Conservation (phyloP, 2,888 invertebrate species). For the Acleris sparsana region DNA sequence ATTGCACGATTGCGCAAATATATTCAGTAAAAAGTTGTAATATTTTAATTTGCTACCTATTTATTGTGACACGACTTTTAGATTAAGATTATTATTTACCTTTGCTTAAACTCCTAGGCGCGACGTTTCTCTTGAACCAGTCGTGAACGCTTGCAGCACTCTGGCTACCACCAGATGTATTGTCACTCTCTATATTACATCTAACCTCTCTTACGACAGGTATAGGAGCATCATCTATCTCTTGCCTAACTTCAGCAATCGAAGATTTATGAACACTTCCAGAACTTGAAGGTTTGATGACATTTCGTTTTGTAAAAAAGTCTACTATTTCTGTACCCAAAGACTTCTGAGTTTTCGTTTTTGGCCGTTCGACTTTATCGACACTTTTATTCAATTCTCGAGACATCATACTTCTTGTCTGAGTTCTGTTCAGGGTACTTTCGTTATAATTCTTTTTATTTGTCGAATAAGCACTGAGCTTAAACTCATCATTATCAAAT, state of each 20-base stretch:
- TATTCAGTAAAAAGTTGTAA: too few relatives aligned
- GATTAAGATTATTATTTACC: constrained; percentile 41
- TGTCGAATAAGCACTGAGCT: background rate
- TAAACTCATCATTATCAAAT: constrained; percentile 39
- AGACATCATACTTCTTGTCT: background rate
- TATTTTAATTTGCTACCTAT: too few relatives aligned
- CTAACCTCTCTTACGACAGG: constrained; percentile 15
- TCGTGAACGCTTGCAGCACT: constrained; percentile 55
- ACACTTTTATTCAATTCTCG: background rate
- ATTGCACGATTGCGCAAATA: too few relatives aligned
- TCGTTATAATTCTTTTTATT: background rate
- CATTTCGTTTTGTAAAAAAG: background rate
- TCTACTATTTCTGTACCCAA: background rate
- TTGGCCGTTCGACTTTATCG: background rate
- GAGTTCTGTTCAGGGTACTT: background rate
- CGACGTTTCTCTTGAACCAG: constrained; percentile 56
- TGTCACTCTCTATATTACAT: constrained; percentile 44
- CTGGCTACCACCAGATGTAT: constrained; percentile 44
- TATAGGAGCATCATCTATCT: background rate
- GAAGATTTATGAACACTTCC: background rate
- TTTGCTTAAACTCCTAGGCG: constrained; percentile 38
- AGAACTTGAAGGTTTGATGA: background rate
- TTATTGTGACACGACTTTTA: too few relatives aligned
- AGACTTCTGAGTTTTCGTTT: background rate
- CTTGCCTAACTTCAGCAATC: background rate